A percentile compares a stretch with the other conserved stretches of the same genome.
Conservation (phyloP, 1,140 invertebrate species). For the Bradysia coprophila region DNA sequence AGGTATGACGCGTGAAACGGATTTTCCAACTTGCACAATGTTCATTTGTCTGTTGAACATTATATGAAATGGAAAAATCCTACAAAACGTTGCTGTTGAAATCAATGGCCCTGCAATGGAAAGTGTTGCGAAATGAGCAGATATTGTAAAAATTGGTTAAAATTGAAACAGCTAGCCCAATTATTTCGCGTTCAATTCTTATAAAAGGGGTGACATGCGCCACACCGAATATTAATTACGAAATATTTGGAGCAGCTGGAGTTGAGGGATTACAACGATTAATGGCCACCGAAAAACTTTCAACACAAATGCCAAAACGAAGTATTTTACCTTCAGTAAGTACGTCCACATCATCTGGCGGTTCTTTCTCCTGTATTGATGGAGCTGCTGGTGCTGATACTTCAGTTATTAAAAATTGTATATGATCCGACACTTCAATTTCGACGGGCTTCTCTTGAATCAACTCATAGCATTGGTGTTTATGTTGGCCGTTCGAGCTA, state of each 20-base stretch:
- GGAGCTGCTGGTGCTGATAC: constrained; percentile 33
- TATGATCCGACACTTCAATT: constrained; percentile 54
- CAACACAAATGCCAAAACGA: no score
- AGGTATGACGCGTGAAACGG: constrained; percentile 71
- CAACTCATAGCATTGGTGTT: constrained; percentile 16
- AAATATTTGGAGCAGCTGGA: no score
- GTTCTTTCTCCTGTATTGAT: constrained; percentile 38
- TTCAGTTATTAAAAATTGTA: constrained; percentile 85
- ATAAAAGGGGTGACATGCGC: no score
- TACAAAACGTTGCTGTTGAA: constrained; percentile 79
- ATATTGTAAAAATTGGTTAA: no score
- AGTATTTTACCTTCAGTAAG: constrained; percentile 17
- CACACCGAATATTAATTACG: no score
- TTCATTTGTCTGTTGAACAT: constrained; percentile 75
- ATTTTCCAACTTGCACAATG: constrained; percentile 73
- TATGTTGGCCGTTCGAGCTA: constrained; percentile 14
- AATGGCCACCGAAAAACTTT: no score
- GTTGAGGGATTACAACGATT: no score
- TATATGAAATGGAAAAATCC: constrained; percentile 87
- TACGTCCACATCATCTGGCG: constrained; percentile 18
- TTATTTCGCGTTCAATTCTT: no score
- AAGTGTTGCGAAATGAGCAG: no score
- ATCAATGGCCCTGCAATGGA: constrained; percentile 69
- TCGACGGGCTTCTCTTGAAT: constrained; percentile 23
- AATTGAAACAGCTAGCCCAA: no score